phyloP scores from a whole-genome alignment of 2,797 vertebrate genomes.

The Enteromius thamalakanensis region DNA sequence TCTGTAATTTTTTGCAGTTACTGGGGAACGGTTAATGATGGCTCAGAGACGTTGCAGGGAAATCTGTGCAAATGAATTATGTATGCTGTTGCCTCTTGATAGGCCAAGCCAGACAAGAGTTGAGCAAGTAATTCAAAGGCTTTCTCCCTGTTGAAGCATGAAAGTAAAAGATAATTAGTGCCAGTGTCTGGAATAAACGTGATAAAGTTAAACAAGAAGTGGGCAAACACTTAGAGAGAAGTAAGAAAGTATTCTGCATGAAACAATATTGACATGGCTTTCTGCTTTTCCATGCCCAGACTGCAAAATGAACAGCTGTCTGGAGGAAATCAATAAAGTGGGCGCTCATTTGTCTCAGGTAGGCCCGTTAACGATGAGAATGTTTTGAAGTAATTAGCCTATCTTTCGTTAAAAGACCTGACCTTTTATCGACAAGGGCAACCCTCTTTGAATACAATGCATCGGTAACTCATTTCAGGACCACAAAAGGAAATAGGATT shows the following conservation, averaged over 20 bases:
- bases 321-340: constrained; percentile 49
- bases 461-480: constrained; percentile 50
- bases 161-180: constrained; percentile 59
- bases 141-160: constrained; percentile 55
- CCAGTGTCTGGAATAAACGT: constrained; percentile 51
- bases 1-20: constrained; percentile 35
- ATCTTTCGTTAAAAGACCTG: constrained; percentile 61
- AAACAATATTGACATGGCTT: constrained; percentile 51
- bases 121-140: constrained; percentile 60
- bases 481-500: constrained; percentile 49
- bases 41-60: constrained; percentile 41
- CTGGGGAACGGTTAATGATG: constrained; percentile 37
- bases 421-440: constrained; percentile 53
- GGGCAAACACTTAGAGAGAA: constrained; percentile 45
- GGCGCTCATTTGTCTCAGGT: constrained; percentile 56
- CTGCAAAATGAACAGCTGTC: constrained; percentile 48
- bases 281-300: constrained; percentile 37
- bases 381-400: constrained; percentile 66
- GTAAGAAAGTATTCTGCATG: constrained; percentile 40
- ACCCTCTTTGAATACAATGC: constrained; percentile 50
- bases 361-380: constrained; percentile 61
- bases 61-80: constrained; percentile 57
- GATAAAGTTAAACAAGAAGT: constrained; percentile 54
- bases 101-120: constrained; percentile 57
- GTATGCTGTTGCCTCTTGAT: constrained; percentile 54